These are phyloP conservation scores for Sebastes steindachneri DNA, from an alignment of 2,797 vertebrate genomes.

Conservation along the genomic window DNA sequence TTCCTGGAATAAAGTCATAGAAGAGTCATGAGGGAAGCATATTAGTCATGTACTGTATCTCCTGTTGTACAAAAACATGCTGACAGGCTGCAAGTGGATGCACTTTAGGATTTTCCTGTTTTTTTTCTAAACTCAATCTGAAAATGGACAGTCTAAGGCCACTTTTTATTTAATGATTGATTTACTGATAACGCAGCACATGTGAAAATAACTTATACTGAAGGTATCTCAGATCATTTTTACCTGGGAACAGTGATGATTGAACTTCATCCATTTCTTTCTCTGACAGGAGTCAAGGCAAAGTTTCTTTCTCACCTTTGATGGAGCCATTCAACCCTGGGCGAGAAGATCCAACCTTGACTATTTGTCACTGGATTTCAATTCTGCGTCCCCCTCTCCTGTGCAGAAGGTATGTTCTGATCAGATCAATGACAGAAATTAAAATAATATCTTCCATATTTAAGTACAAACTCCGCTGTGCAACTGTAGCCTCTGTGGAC, in stretches of 20 bases:
- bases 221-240: neutral
- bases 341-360: constrained; percentile 89
- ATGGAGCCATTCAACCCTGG: constrained; percentile 78
- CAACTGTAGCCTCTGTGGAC: neutral
- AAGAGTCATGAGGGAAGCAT: neutral
- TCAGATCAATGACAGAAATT: neutral
- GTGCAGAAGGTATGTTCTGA: constrained; percentile 89
- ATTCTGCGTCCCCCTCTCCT: constrained; percentile 91
- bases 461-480: neutral
- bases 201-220: neutral
- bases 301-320: constrained; percentile 74
- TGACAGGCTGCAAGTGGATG: neutral
- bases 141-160: neutral
- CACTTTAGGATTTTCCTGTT: neutral
- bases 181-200: neutral
- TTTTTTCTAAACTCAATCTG: neutral
- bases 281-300: constrained; percentile 83
- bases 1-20: neutral
- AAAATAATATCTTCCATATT: neutral
- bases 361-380: constrained; percentile 97
- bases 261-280: constrained; percentile 24
- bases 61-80: neutral
- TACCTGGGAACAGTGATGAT: neutral
- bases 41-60: neutral
- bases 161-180: neutral